A percentile compares a stretch with the other conserved stretches of the same genome.
phyloP scores from a whole-genome alignment of 2,888 invertebrate species.

The Brachylomia viminalis region DNA sequence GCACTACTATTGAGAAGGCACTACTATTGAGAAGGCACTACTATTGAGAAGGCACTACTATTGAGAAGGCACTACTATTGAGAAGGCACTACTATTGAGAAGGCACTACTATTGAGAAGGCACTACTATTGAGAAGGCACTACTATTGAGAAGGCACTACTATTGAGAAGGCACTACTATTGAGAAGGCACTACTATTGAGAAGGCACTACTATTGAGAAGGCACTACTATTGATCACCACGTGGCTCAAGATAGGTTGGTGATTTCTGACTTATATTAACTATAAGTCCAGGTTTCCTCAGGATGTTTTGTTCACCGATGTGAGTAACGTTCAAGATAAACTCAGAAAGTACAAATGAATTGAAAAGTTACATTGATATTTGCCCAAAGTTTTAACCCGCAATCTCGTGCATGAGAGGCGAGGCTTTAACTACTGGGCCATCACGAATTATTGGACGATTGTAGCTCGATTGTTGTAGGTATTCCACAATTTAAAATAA shows the following conservation, averaged over 20 bases:
- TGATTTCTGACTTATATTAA: neutral
- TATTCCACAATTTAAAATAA: slow-evolving; percentile 1
- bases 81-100: no score
- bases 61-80: no score
- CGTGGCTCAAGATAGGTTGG: neutral
- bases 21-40: no score
- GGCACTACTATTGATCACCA: neutral
- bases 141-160: no score
- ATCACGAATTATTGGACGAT: neutral
- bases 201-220: no score
- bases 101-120: no score
- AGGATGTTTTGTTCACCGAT: neutral
- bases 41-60: no score
- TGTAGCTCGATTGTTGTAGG: neutral
- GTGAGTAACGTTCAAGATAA: neutral
- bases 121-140: no score
- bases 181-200: no score
- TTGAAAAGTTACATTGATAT: neutral
- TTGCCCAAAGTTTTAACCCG: neutral
- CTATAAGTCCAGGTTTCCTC: neutral
- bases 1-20: no score
- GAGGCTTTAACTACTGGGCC: neutral
- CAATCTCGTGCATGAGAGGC: neutral
- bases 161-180: no score
- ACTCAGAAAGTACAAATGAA: no score